Evolutionary conservation across 2,797 vertebrate species (phyloP).

Genomic region (Halcyon smyrnensis): DNA sequence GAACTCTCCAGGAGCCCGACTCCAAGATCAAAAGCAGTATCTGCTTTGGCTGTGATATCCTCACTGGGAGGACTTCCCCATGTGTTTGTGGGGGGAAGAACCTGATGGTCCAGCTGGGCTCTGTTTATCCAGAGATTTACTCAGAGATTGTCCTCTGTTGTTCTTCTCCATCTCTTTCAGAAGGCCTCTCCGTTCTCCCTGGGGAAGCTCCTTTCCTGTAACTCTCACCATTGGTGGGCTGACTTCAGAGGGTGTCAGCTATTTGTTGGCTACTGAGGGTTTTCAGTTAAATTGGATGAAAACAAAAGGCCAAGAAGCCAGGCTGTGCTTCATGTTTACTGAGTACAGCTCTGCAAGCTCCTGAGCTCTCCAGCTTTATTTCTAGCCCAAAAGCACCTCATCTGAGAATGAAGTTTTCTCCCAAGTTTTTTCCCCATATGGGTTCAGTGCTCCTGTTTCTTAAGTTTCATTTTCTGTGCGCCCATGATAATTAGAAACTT

Average conservation of each 20-base stretch:
- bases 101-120: neutral
- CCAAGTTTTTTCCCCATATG: neutral
- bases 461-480: neutral
- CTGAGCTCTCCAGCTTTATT: neutral
- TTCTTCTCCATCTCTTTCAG: neutral
- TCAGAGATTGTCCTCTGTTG: neutral
- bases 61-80: neutral
- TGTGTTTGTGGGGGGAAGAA: neutral
- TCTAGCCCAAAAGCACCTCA: neutral
- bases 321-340: neutral
- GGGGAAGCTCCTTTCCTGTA: neutral
- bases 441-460: neutral
- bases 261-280: neutral
- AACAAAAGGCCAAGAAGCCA: neutral
- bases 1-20: neutral
- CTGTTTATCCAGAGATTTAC: neutral
- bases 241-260: neutral
- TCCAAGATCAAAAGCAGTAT: slow-evolving; percentile 10
- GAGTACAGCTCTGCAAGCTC: neutral
- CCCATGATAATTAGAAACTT: neutral
- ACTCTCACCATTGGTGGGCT: neutral
- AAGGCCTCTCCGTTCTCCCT: neutral
- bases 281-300: neutral
- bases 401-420: neutral
- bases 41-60: neutral